These are phyloP conservation scores for Amblyteles armatorius DNA, from an alignment of 2,888 invertebrate genomes.

Conservation along the genomic window DNA sequence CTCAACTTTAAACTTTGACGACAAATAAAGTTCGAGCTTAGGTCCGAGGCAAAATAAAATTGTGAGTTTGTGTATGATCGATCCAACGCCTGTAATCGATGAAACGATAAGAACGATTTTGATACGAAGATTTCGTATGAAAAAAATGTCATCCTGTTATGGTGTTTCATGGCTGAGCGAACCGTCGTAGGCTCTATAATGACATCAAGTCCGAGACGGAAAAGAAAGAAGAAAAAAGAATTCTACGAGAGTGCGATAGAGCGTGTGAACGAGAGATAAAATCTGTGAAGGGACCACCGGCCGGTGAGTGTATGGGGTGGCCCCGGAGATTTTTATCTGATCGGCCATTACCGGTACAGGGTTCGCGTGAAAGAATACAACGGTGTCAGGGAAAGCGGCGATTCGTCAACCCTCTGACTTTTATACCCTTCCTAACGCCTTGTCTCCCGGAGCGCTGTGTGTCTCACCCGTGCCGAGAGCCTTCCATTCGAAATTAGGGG, in stretches of 20 bases:
- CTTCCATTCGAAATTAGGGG: slow-evolving; percentile 42
- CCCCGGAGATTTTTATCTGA: slow-evolving; percentile 75
- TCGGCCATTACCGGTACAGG: slow-evolving; percentile 77
- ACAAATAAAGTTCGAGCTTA: not conserved
- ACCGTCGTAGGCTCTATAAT: slow-evolving; percentile 69
- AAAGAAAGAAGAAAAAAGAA: slow-evolving; percentile 23
- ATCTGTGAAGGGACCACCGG: slow-evolving; percentile 64
- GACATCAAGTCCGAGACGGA: slow-evolving; percentile 72
- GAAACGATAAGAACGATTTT: not conserved
- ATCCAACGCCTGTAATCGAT: not conserved
- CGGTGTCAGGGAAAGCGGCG: slow-evolving; percentile 54
- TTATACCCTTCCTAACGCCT: slow-evolving; percentile 69
- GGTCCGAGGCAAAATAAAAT: not conserved
- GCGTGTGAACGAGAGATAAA: slow-evolving; percentile 73
- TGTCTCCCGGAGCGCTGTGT: not conserved
- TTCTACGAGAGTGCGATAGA: slow-evolving; percentile 71
- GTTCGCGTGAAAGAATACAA: slow-evolving; percentile 36
- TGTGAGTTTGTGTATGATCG: too few relatives aligned
- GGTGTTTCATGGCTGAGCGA: slow-evolving; percentile 1
- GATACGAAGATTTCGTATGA: not conserved
- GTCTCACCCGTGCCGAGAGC: not conserved
- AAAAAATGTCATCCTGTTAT: slow-evolving; percentile 3
- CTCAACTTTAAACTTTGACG: not conserved
- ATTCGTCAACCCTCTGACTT: slow-evolving; percentile 76
- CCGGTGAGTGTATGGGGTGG: slow-evolving; percentile 68